Percentiles rank a stretch among this genome's conserved stretches.
Conservation (phyloP, 2,113 vertebrate genomes). For the Eolophus roseicapilla region DNA sequence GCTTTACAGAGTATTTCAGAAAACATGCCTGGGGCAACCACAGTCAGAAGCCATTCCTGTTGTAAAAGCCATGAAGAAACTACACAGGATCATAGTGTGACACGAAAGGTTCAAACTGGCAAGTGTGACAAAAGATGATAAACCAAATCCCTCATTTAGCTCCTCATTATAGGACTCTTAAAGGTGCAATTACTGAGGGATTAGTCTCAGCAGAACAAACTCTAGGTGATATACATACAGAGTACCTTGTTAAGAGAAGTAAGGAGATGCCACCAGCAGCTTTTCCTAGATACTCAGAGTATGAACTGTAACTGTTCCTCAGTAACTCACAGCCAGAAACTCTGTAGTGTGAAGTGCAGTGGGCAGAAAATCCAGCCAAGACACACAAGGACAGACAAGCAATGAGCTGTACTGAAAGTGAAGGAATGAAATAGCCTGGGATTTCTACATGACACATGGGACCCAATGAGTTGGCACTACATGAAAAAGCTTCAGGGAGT, state of each 20-base stretch:
- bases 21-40: background rate
- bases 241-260: background rate
- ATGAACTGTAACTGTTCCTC: background rate
- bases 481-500: background rate
- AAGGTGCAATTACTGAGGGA: background rate
- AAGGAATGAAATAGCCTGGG: background rate
- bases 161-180: background rate
- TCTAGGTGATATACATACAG: background rate
- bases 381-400: background rate
- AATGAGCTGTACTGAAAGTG: background rate
- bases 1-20: background rate
- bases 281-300: background rate
- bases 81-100: rapidly evolving
- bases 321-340: background rate
- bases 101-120: background rate
- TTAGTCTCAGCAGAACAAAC: background rate
- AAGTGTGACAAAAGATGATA: background rate
- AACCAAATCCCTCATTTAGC: background rate
- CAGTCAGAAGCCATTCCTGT: background rate
- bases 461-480: background rate
- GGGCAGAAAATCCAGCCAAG: background rate
- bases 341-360: background rate
- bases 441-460: background rate
- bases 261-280: background rate
- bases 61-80: background rate